phyloP scores from a whole-genome alignment of 2,888 invertebrate species.

The Polymixis lichenea region DNA sequence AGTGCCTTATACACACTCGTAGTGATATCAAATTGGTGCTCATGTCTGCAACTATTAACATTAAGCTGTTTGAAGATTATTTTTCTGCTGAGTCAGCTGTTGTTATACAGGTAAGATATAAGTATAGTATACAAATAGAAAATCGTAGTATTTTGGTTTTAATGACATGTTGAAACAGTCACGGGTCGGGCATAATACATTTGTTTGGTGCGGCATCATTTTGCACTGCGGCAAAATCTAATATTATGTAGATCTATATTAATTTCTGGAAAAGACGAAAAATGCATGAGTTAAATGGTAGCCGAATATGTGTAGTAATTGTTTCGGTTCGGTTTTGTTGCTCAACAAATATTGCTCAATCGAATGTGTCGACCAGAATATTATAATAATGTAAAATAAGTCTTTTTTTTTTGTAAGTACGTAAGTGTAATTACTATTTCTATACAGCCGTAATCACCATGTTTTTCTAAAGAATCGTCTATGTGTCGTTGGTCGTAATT shows the following conservation, averaged over 20 bases:
- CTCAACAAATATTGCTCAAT: background rate
- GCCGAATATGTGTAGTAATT: background rate
- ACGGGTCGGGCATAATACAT: background rate
- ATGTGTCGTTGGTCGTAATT: background rate
- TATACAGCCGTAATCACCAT: background rate
- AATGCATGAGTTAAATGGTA: background rate
- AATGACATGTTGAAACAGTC: background rate
- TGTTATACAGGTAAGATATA: conserved; percentile 92
- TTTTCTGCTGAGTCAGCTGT: conserved; percentile 95
- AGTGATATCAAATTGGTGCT: conserved; percentile 96
- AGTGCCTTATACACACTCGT: conserved; percentile 96
- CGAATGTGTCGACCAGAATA: background rate
- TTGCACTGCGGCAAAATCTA: background rate
- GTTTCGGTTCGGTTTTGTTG: too few species aligned
- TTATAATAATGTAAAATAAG: background rate
- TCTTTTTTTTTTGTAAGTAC: background rate
- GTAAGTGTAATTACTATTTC: background rate
- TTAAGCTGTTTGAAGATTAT: conserved; percentile 97
- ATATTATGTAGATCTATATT: background rate
- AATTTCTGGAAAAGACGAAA: background rate
- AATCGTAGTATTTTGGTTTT: background rate
- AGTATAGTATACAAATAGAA: too few species aligned
- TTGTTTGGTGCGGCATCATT: background rate
- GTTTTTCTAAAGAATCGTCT: background rate
- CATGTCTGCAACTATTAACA: conserved; percentile 99